A percentile compares a stretch with the other conserved stretches of the same genome.
Conservation (phyloP, 2,888 invertebrate genomes). For the Drosophila yooni region DNA sequence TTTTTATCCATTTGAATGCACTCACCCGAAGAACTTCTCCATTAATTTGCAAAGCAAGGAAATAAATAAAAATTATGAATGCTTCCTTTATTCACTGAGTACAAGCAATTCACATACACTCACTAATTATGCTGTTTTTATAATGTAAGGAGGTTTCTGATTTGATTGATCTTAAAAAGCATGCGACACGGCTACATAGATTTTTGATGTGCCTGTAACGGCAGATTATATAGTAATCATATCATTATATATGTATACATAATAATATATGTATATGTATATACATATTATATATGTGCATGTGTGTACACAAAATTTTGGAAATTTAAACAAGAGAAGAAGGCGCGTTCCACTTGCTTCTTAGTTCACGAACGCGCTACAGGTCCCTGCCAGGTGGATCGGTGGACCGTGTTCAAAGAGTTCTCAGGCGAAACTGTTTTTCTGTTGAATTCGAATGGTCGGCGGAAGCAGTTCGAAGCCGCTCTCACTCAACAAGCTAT, state of each 20-base stretch:
- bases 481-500: constrained; percentile 44
- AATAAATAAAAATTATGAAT: neutral
- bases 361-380: constrained; percentile 26
- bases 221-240: neutral
- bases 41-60: neutral
- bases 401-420: constrained; percentile 81
- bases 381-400: constrained; percentile 60
- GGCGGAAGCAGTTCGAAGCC: constrained; percentile 57
- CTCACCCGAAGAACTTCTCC: constrained; percentile 6
- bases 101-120: constrained; percentile 13
- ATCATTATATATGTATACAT: constrained; percentile 2
- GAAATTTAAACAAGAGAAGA: neutral
- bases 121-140: constrained; percentile 6
- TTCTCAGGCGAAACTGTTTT: constrained; percentile 83
- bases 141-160: neutral
- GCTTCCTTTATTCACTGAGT: constrained; percentile 8
- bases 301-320: neutral
- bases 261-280: neutral
- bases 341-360: constrained; percentile 40
- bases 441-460: constrained; percentile 60
- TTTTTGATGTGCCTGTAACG: neutral
- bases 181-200: constrained; percentile 1
- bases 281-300: neutral
- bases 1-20: neutral
- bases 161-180: constrained; percentile 2